Evolutionary conservation across 2,113 vertebrate genomes (phyloP), one percentile per base, ranked within the genome.

Genomic region (Colaptes auratus): DNA sequence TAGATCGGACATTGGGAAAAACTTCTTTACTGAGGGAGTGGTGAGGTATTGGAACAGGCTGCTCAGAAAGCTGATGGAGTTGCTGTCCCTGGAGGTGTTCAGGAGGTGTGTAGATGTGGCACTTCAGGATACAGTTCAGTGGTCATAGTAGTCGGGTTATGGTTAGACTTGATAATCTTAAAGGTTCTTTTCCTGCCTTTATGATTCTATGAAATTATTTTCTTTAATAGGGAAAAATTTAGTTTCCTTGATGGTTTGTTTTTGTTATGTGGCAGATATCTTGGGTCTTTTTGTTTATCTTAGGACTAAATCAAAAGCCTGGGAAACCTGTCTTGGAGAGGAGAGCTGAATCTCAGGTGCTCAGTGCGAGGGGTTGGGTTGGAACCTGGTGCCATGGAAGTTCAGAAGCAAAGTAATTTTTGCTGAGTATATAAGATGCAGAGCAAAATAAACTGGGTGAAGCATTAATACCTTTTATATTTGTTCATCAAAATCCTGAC

Each of bases 311-410:
- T 8, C 42, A 44, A 65, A 82, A 31, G 15, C 8, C 31, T 36
- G 6, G 46, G 31, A 33, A 75, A 15, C 25, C 6, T 12, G 20
- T 42, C 52, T 61, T 23, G 5, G 13, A 13, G 30, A 46, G 14
- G 7, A 63, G 25, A 39, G 28, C 39, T 15, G 46, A 11, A 53
- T 39, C 30, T 7, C n/a, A 23, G 36, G 64, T 61, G 23, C 27
- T 64, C 0, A 0, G 1, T 55, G 35, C 12, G 24, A 25, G 36
- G 6, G 7, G 3, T 33, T 35, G 2, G 16, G 3, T 55, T 69
- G 78, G 39, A 69, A 17, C 46, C 18, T n/a, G 12, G 18, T 8
- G 14, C 19, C 9, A 2, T 3, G 4, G 19, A 60, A 30, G 7
- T 10, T 12, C 8, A 27, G 16, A 3, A 35, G 58, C 36, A 27